These are phyloP conservation scores for Drosophila sp. DNA, from an alignment of 1,140 invertebrate species.

Conservation along the genomic window DNA sequence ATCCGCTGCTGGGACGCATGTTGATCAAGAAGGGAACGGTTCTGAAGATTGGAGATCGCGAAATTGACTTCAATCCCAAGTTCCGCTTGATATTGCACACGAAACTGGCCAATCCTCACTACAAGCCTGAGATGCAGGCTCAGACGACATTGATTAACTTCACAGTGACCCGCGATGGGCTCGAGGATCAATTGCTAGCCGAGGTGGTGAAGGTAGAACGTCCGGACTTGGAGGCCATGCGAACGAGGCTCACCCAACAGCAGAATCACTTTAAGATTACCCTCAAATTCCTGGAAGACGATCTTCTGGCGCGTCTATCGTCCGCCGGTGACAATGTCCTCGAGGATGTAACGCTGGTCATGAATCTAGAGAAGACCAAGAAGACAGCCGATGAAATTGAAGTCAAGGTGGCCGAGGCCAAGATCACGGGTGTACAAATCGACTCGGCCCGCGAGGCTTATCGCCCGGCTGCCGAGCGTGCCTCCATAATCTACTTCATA, in stretches of 20 bases:
- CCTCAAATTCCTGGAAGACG: conserved; percentile 95
- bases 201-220: conserved; percentile 97
- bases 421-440: conserved; percentile 93
- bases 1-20: conserved; percentile 93
- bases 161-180: conserved; percentile 95
- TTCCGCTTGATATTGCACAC: conserved; percentile 96
- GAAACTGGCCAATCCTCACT: conserved; percentile 97
- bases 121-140: conserved; percentile 98
- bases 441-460: conserved; percentile 95
- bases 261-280: conserved; percentile 98
- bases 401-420: conserved; percentile 92
- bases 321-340: conserved; percentile 95
- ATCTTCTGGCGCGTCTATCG: conserved; percentile 92
- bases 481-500: conserved; percentile 97
- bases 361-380: conserved; percentile 97
- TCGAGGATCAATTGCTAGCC: conserved; percentile 96
- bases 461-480: conserved; percentile 91
- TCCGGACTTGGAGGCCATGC: conserved; percentile 92
- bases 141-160: conserved; percentile 98
- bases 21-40: conserved; percentile 92
- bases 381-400: conserved; percentile 95
- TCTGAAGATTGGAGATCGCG: conserved; percentile 94
- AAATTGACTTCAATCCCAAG: conserved; percentile 92
- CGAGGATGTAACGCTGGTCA: conserved; percentile 94
- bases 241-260: conserved; percentile 92